Percentiles rank a stretch among this genome's conserved stretches.
Evolutionary conservation across 2,113 vertebrate species (phyloP).

Genomic region (Panthera leo): DNA sequence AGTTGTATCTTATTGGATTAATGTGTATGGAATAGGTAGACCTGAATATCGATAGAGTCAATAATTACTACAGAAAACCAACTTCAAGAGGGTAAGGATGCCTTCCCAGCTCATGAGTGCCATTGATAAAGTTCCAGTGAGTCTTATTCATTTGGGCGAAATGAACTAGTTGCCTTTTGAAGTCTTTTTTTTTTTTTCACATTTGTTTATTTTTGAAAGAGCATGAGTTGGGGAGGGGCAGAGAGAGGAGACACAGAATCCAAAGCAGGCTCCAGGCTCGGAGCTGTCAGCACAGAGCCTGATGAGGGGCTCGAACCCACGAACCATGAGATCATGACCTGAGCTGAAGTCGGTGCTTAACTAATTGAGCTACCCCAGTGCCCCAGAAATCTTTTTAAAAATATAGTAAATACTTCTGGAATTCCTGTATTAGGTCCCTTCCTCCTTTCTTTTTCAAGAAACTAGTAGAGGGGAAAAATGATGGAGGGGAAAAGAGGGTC

Average conservation of each 20-base stretch:
- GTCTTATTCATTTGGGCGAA: not conserved
- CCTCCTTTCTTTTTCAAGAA: not conserved
- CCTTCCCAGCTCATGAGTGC: not conserved
- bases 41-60: not conserved
- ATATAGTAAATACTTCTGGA: not conserved
- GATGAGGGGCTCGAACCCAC: too few species aligned
- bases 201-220: too few species aligned
- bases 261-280: too few species aligned
- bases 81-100: not conserved
- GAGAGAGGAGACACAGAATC: too few species aligned
- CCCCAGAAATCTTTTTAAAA: not conserved
- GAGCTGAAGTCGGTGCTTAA: too few species aligned
- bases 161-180: not conserved
- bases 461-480: not conserved
- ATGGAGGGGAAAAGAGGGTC: not conserved
- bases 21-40: not conserved
- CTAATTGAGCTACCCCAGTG: too few species aligned
- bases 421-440: not conserved
- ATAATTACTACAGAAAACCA: not conserved
- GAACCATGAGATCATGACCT: too few species aligned
- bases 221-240: too few species aligned
- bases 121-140: not conserved
- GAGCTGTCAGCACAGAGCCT: too few species aligned
- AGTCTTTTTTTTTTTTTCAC: not conserved
- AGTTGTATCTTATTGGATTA: not conserved